Base-by-base conservation (phyloP, 2,888 invertebrate genomes). In the Odontomyia ornata region DNA sequence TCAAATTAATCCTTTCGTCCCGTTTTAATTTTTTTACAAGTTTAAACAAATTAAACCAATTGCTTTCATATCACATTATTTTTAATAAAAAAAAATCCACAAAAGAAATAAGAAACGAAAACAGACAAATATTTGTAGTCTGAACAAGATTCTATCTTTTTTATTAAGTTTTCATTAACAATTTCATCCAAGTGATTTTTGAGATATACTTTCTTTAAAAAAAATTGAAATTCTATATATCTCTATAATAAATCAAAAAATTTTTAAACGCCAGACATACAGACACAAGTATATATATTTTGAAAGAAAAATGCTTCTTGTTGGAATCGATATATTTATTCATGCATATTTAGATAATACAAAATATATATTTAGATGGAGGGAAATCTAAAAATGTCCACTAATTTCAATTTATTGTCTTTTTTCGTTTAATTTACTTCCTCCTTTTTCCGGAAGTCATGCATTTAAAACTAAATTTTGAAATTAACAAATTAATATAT, bases 201-300 rank as follows among this genome's bases (percentile, higher is more conserved):
- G 36, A 36, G 36, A n/a, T n/a, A 28, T n/a, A 46, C 15, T 36
- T 28, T n/a, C 27, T 5, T 0, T 23, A 60, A 60, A 11, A 5
- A 25, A 69, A 69, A 46, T 23, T 25, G n/a, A n/a, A n/a, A n/a
- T n/a, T n/a, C n/a, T n/a, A n/a, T n/a, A n/a, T n/a, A n/a, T n/a
- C n/a, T n/a, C n/a, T n/a, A n/a, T 23, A 21, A 72, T 72, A 21
- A 25, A 13, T 72, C 18, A 52, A n/a, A 28, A 28, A 52, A 36
- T 15, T 23, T 28, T 65, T n/a, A n/a, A n/a, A 36, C 15, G 36
- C 36, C 36, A 73, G 73, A 57, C 57, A 73, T 60, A 73, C 60
- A 73, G 73, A 73, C 73, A 73, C 73, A 73, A 73, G 73, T 73
- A 73, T 73, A 73, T 73, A 73, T 73, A 60, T 52, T 9, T 64